Percentiles rank a stretch among this genome's conserved stretches.
Evolutionary conservation across 2,888 invertebrate species (phyloP).

Genomic region (Tortricodes alternella): DNA sequence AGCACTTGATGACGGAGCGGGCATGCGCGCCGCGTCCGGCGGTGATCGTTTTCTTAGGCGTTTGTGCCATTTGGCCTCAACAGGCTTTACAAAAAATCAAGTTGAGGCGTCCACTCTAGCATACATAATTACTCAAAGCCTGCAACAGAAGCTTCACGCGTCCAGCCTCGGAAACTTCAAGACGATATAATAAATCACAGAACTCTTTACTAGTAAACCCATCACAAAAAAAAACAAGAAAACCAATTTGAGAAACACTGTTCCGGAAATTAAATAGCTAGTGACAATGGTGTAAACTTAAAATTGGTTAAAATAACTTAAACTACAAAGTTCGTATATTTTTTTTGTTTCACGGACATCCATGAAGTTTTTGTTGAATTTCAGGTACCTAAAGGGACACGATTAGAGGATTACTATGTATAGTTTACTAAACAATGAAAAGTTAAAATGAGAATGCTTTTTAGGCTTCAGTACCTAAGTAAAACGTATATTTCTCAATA

Average conservation of each 20-base stretch:
- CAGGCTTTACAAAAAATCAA: too few relatives aligned
- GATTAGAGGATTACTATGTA: slow-evolving; percentile 42
- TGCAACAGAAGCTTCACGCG: slow-evolving; percentile 55
- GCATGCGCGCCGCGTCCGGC: too few relatives aligned
- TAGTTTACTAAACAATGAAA: slow-evolving; percentile 36
- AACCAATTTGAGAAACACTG: slow-evolving; percentile 80
- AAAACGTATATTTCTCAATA: slow-evolving; percentile 8
- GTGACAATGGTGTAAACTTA: slow-evolving; percentile 35
- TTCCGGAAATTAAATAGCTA: slow-evolving; percentile 56
- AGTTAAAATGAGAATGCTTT: slow-evolving; percentile 32
- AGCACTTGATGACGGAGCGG: too few relatives aligned
- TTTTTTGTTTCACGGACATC: slow-evolving; percentile 35
- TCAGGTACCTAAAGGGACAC: slow-evolving; percentile 79
- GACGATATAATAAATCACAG: slow-evolving; percentile 62
- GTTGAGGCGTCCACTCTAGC: too few relatives aligned
- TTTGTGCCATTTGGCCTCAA: too few relatives aligned
- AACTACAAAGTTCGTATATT: slow-evolving; percentile 25
- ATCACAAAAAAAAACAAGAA: slow-evolving; percentile 57
- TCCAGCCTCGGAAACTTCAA: slow-evolving; percentile 47
- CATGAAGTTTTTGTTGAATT: slow-evolving; percentile 45
- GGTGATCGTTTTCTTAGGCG: too few relatives aligned
- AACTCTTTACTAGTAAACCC: slow-evolving; percentile 50
- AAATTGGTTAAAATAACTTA: slow-evolving; percentile 32
- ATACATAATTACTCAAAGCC: too few relatives aligned
- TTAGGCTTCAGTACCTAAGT: slow-evolving; percentile 17